Evolutionary conservation across 2,113 vertebrate species (phyloP), one percentile per base, ranked within the genome.

Genomic region (Corydoras maculifer): DNA sequence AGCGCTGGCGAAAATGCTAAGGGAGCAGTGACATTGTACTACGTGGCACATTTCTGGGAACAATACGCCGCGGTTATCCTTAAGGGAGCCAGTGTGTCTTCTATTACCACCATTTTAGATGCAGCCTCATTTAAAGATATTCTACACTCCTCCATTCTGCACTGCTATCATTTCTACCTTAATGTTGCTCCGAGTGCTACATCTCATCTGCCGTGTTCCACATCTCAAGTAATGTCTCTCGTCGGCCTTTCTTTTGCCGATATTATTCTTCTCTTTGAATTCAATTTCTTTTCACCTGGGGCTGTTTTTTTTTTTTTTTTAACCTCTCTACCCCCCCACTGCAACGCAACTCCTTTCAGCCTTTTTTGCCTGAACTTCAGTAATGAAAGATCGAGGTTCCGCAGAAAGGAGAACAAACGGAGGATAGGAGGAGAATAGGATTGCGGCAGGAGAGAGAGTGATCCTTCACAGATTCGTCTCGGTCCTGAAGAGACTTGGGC

Each of bases 211-310:
- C 12, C 43, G 32, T 58, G 50, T 67, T 64, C 31, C 64, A 62
- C 64, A 74, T 67, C 29, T 43, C 58, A 73, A 15, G 50, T 66
- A 60, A 73, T 60, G 30, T 59, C 64, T 43, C 66, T 67, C 54
- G 53, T 11, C 31, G 59, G 48, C 50, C 48, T 53, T 65, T 65
- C 59, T 58, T 51, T 59, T 35, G 3, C 18, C 32, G 31, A 35
- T 50, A 69, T 51, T 25, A 69, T 62, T 18, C 48, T 62, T 61
- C 55, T 53, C 48, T 50, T n/a, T 74, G 59, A 68, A 62, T 74
- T 54, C 32, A 68, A 68, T 68, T 74, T 74, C 65, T 64, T 73
- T 67, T 67, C 61, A 61, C 72, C 64, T 35, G 10, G 59, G 32
- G 72, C 51, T 65, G 57, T 74, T 74, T 74, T 62, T 74, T 25